These are phyloP conservation scores for Gonocerus acuteangulatus DNA, from an alignment of 2,888 invertebrate genomes.

Conservation along the genomic window DNA sequence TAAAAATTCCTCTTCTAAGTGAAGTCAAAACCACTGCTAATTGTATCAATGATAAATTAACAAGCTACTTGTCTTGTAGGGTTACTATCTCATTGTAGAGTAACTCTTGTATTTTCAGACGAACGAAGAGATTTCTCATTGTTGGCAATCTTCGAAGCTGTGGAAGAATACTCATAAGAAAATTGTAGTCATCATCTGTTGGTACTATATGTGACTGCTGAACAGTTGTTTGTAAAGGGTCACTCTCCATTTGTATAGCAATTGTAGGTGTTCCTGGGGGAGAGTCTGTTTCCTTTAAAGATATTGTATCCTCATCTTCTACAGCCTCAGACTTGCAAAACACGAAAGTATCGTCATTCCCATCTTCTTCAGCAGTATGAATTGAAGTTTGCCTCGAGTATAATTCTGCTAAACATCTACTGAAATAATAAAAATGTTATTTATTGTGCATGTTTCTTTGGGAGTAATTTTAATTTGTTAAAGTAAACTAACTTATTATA, in stretches of 20 bases:
- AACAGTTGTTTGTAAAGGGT: too few relatives aligned
- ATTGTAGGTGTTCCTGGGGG: too few relatives aligned
- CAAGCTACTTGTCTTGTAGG: slow-evolving; percentile 1
- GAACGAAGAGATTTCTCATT: slow-evolving; percentile 43
- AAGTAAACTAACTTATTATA: too few relatives aligned
- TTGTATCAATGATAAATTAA: too few relatives aligned
- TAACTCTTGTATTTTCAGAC: slow-evolving; percentile 45
- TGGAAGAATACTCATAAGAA: slow-evolving; percentile 44
- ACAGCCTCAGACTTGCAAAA: not conserved
- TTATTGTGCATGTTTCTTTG: too few relatives aligned
- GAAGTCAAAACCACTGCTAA: too few relatives aligned
- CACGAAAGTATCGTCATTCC: not conserved
- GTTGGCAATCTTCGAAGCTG: slow-evolving; percentile 41
- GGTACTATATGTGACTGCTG: not conserved
- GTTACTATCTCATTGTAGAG: slow-evolving; percentile 40
- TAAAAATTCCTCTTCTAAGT: too few relatives aligned
- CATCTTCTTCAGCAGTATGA: not conserved
- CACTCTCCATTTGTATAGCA: too few relatives aligned
- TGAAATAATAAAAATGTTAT: not conserved
- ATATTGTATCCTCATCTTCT: not conserved
- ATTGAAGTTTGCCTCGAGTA: too few relatives aligned
- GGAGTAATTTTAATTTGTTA: too few relatives aligned
- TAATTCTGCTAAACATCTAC: slow-evolving; percentile 8
- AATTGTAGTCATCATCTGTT: slow-evolving; percentile 45
- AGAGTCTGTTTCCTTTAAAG: too few relatives aligned